phyloP scores from a whole-genome alignment of 1,140 invertebrate species.

The Zaprionus ornatus region DNA sequence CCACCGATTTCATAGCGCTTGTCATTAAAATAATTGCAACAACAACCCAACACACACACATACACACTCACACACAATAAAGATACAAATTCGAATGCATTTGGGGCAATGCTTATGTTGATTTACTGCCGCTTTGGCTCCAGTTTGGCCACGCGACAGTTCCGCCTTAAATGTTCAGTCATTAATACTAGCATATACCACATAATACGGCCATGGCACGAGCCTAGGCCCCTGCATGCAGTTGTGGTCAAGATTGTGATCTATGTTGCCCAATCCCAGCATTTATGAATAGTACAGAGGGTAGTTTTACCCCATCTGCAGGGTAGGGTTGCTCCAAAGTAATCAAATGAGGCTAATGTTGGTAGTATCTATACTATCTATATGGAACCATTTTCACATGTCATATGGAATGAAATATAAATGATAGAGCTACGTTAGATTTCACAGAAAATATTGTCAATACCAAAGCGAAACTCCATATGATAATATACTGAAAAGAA shows the following conservation, averaged over 20 bases:
- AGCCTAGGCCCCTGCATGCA: background rate
- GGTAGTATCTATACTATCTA: slow-evolving; percentile 2
- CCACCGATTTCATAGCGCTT: slow-evolving; percentile 23
- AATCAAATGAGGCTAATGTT: background rate
- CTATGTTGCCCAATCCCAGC: slow-evolving; percentile 30
- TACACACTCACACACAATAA: background rate
- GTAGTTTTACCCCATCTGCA: slow-evolving; percentile 4
- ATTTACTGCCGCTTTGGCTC: slow-evolving; percentile 18
- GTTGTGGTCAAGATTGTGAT: slow-evolving; percentile 37
- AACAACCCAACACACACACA: background rate
- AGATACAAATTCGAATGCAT: slow-evolving; percentile 32
- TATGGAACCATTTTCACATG: background rate
- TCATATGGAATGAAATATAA: background rate
- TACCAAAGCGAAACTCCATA: background rate
- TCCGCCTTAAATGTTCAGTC: slow-evolving; percentile 6
- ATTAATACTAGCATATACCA: background rate
- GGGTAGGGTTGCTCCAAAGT: slow-evolving; percentile 1
- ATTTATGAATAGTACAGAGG: slow-evolving; percentile 3
- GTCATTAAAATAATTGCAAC: slow-evolving; percentile 45
- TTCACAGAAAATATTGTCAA: background rate
- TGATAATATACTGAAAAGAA: background rate
- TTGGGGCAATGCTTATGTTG: slow-evolving; percentile 39
- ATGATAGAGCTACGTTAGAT: background rate
- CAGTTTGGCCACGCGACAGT: slow-evolving; percentile 35
- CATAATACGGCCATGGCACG: slow-evolving; percentile 5